phyloP scores from a whole-genome alignment of 2,797 vertebrate species.

The Phoxinus dragarum region DNA sequence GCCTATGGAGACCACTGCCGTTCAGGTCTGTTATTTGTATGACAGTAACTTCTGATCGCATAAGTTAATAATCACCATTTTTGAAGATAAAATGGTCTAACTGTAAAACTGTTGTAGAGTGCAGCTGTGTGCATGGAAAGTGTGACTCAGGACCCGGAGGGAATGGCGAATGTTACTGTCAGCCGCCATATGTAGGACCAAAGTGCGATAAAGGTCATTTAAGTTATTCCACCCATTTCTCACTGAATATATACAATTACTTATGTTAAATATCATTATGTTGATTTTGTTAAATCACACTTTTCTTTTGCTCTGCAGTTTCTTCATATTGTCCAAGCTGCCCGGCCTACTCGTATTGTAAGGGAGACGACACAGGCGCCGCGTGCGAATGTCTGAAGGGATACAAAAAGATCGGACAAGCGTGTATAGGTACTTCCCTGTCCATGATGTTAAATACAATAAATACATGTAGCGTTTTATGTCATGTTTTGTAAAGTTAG shows the following conservation, averaged over 20 bases:
- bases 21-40: conserved; percentile 77
- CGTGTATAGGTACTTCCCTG: conserved; percentile 70
- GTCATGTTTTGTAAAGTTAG: background rate
- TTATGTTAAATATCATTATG: background rate
- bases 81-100: background rate
- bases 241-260: background rate
- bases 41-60: background rate
- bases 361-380: conserved; percentile 61
- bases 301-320: conserved; percentile 73
- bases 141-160: conserved; percentile 82
- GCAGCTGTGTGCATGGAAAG: conserved; percentile 84
- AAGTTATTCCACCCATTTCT: background rate
- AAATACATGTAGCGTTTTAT: background rate
- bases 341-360: conserved; percentile 79
- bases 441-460: background rate
- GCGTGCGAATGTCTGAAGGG: conserved; percentile 86
- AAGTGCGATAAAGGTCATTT: conserved; percentile 86
- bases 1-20: conserved; percentile 84
- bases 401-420: conserved; percentile 68
- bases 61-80: background rate
- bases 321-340: conserved; percentile 80
- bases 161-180: conserved; percentile 86
- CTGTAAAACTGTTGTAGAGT: conserved; percentile 72
- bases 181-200: conserved; percentile 86
- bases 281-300: background rate